Evolutionary conservation across 23 tunicate genomes (phyloP).

Genomic region (Clavelina lepadiformis): DNA sequence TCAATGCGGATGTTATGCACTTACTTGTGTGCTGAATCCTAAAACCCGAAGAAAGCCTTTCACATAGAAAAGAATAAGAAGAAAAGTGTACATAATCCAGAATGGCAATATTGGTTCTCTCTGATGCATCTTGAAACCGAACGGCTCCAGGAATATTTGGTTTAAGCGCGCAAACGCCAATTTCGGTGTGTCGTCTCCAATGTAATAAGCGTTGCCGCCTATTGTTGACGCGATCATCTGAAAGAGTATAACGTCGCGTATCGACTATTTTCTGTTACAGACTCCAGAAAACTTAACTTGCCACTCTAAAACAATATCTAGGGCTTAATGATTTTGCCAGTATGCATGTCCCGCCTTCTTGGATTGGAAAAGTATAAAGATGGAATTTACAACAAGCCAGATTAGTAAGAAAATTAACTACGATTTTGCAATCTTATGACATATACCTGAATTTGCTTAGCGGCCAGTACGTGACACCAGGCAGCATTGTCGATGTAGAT

Average conservation of each 20-base stretch:
- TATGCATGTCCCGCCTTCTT: no score
- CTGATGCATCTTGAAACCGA: not conserved
- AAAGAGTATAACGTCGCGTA: no score
- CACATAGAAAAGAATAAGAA: no score
- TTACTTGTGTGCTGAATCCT: no score
- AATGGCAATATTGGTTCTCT: conserved; percentile 12
- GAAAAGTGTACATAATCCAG: not conserved
- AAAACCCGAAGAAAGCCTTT: no score
- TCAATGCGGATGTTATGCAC: no score
- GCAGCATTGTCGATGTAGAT: conserved; percentile 17
- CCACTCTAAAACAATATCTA: no score
- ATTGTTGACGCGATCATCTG: not conserved
- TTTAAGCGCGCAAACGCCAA: conserved; percentile 8
- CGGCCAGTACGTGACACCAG: conserved; percentile 28
- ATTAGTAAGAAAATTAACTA: not conserved
- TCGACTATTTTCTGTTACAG: no score
- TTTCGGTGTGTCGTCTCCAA: conserved; percentile 26
- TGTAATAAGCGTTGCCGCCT: conserved; percentile 22
- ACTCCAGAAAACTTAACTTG: no score
- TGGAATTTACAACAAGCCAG: not conserved
- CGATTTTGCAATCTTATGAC: not conserved
- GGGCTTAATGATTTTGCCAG: no score
- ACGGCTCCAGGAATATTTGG: not conserved
- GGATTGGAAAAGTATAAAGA: no score
- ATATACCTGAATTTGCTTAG: conserved; percentile 18